Conservation (phyloP, 2,888 invertebrate species). For the Mimachlamys varia region DNA sequence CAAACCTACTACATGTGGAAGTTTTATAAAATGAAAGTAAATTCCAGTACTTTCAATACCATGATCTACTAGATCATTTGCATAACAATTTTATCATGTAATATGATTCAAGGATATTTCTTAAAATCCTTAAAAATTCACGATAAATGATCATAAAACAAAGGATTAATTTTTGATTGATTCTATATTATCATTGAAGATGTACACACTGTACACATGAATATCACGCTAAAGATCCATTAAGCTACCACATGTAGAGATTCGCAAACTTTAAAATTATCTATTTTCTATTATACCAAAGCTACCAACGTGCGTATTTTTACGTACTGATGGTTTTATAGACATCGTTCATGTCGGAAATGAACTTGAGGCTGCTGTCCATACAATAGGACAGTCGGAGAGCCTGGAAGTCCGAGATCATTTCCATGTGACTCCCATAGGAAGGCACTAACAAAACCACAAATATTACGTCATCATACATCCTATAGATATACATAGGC, state of each 20-base stretch:
- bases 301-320: background rate
- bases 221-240: background rate
- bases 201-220: too few relatives aligned
- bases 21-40: background rate
- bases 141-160: too few relatives aligned
- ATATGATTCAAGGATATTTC: too few relatives aligned
- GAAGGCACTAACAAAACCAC: constrained; percentile 21
- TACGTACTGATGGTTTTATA: constrained; percentile 52
- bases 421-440: constrained; percentile 39
- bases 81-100: too few relatives aligned
- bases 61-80: too few relatives aligned
- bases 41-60: background rate
- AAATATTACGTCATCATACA: background rate
- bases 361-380: constrained; percentile 50
- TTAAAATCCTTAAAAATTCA: too few relatives aligned
- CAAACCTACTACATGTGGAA: background rate
- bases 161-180: too few relatives aligned
- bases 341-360: constrained; percentile 43
- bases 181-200: too few relatives aligned
- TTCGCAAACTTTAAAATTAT: background rate
- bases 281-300: constrained; percentile 8
- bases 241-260: background rate
- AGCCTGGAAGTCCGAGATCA: constrained; percentile 51
- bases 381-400: constrained; percentile 51
- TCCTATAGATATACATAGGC: too few relatives aligned